A percentile compares a stretch with the other conserved stretches of the same genome.
Evolutionary conservation across 1,140 invertebrate genomes (phyloP).

Genomic region (Hycleus phaleratus): DNA sequence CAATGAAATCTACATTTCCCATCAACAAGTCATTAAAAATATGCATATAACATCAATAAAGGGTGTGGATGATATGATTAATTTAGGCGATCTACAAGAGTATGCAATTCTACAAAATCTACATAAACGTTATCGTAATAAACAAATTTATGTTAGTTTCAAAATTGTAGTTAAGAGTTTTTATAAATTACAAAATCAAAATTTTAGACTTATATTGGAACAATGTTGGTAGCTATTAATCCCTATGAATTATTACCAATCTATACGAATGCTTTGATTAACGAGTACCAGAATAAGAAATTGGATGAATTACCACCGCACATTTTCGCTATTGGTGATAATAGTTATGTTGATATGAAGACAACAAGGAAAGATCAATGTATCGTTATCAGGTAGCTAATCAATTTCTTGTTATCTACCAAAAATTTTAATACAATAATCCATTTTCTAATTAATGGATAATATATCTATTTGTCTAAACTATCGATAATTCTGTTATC

Average conservation of each 20-base stretch:
- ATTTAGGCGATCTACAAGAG: conserved; percentile 84
- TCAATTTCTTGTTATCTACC: not conserved
- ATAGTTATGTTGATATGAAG: conserved; percentile 74
- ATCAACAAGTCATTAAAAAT: conserved; percentile 59
- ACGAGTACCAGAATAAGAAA: conserved; percentile 70
- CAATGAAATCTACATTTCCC: conserved; percentile 50
- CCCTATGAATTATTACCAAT: conserved; percentile 89
- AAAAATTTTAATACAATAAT: no score
- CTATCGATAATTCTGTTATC: not conserved
- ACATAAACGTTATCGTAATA: conserved; percentile 80
- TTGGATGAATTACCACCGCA: conserved; percentile 84
- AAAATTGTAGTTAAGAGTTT: not conserved
- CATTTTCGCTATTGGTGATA: conserved; percentile 90
- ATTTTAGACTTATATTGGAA: conserved; percentile 84
- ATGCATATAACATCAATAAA: conserved; percentile 81
- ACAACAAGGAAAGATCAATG: conserved; percentile 74
- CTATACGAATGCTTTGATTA: conserved; percentile 81
- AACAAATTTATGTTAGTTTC: conserved; percentile 79
- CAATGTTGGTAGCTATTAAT: conserved; percentile 89
- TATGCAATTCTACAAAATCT: conserved; percentile 87
- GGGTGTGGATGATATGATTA: conserved; percentile 92
- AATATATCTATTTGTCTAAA: no score
- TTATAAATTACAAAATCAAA: not conserved
- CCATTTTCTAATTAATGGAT: no score
- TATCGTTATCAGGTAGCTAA: conserved; percentile 73